phyloP scores from a whole-genome alignment of 2,797 vertebrate genomes.

The Sebastes diploproa region DNA sequence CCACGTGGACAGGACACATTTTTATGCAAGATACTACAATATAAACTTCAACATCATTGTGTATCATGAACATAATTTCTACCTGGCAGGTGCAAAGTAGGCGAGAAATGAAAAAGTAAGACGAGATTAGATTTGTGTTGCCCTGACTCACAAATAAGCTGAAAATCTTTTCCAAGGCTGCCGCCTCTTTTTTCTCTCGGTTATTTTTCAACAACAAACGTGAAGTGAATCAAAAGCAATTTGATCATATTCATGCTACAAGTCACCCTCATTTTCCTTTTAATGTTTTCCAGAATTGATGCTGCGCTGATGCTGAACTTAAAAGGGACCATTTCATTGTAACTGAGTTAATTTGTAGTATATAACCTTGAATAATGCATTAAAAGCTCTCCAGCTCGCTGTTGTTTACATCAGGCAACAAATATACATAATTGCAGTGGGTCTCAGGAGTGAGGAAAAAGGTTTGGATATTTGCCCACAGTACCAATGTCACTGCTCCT shows the following conservation, averaged over 20 bases:
- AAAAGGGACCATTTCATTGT: constrained; percentile 56
- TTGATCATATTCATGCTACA: constrained; percentile 20
- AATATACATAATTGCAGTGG: constrained; percentile 67
- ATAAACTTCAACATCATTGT: constrained; percentile 22
- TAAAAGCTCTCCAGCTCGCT: constrained; percentile 54
- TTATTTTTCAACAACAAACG: constrained; percentile 41
- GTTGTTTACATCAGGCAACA: constrained; percentile 66
- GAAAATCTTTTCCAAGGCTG: constrained; percentile 44
- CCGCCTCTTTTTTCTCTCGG: not conserved
- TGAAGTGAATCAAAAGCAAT: constrained; percentile 54
- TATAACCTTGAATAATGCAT: constrained; percentile 71
- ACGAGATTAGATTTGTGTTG: constrained; percentile 33
- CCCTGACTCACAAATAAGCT: constrained; percentile 18
- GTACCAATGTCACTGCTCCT: constrained; percentile 32
- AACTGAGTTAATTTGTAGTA: constrained; percentile 48
- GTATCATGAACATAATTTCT: constrained; percentile 1
- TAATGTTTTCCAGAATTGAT: constrained; percentile 32
- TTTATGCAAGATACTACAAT: constrained; percentile 21
- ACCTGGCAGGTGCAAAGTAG: constrained; percentile 34
- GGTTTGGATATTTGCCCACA: constrained; percentile 37
- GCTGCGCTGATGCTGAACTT: constrained; percentile 30
- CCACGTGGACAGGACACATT: not conserved
- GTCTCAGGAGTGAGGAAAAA: constrained; percentile 27
- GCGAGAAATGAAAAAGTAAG: constrained; percentile 34
- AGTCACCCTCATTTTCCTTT: constrained; percentile 32